Evolutionary conservation across 2,113 vertebrate genomes (phyloP).

Genomic region (Cavia porcellus): DNA sequence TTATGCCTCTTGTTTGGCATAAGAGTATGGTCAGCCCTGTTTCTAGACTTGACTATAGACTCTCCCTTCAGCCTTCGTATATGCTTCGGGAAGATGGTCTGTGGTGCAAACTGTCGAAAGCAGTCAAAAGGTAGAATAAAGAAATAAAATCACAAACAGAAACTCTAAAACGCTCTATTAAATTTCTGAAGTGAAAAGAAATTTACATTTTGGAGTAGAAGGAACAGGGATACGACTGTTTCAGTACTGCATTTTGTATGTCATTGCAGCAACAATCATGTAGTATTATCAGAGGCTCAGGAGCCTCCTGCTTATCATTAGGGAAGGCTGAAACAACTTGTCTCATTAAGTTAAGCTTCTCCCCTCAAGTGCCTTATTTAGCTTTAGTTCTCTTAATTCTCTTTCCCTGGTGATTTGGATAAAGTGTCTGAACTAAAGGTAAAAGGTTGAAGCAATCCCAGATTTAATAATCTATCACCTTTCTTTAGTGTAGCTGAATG

Average conservation of each 20-base stretch:
- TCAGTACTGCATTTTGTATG: neutral
- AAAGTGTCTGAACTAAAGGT: conserved; percentile 79
- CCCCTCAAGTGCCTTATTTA: conserved; percentile 79
- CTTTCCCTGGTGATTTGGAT: conserved; percentile 72
- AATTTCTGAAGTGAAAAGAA: conserved; percentile 53
- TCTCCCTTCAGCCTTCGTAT: neutral
- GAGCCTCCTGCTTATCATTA: conserved; percentile 65
- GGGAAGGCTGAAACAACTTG: conserved; percentile 70
- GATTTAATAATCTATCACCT: conserved; percentile 83
- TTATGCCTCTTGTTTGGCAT: neutral
- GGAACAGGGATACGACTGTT: neutral
- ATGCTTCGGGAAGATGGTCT: neutral
- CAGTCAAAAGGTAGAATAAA: neutral
- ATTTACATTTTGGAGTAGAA: neutral
- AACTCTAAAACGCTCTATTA: neutral
- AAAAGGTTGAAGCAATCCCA: conserved; percentile 81
- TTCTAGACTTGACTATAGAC: neutral
- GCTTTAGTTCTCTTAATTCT: conserved; percentile 78
- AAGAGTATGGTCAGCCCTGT: neutral
- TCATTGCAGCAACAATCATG: neutral
- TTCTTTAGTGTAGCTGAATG: conserved; percentile 69
- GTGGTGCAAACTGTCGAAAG: neutral
- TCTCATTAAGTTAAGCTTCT: conserved; percentile 77
- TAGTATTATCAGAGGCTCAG: neutral
- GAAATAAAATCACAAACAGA: neutral